Base-by-base conservation (phyloP, 2,797 vertebrate genomes). In the Cetoscarus ocellatus region DNA sequence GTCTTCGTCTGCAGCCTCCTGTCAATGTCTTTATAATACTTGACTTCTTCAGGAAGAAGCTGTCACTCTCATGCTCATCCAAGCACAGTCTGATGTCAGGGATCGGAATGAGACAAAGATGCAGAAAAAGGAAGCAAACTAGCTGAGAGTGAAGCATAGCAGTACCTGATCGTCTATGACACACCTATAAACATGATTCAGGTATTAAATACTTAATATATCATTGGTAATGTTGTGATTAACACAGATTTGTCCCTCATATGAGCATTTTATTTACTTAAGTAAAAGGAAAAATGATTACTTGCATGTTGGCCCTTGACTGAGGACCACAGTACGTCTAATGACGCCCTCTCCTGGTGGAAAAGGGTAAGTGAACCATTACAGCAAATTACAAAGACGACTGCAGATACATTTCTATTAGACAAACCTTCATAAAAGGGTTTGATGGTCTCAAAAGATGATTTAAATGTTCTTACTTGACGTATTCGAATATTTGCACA, bases 331-430 rank as follows among this genome's bases (percentile, higher is more conserved):
- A 12, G 12, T 11, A 27, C 1, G 3, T 36, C 59, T 34, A 83
- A 67, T 7, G 64, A 65, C 3, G 70, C 80, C 78, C 71, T 49
- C 86, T 83, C 74, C 84, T 86, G 86, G 74, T 58, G 42, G 14
- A 67, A 14, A 57, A 13, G 9, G 56, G 48, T 15, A 12, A 52
- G 13, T 27, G 19, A 18, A 47, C 15, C 6, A 13, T 1, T 14
- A 10, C 53, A 49, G 5, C 7, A 10, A 27, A 17, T 2, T 9
- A 12, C 13, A 19, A 17, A 40, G 39, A 1, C 0, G 10, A 50
- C 3, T 43, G 18, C 10, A 19, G 3, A 50, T 4, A 27, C n/a
- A 18, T 1, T 10, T 8, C 27, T 27, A 27, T 27, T 2, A 2
- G 4, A 27, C 27, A 27, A 27, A 27, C 27, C 27, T 27, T 27